Evolutionary conservation across 2,113 vertebrate species (phyloP).

Genomic region (Archilochus colubris): DNA sequence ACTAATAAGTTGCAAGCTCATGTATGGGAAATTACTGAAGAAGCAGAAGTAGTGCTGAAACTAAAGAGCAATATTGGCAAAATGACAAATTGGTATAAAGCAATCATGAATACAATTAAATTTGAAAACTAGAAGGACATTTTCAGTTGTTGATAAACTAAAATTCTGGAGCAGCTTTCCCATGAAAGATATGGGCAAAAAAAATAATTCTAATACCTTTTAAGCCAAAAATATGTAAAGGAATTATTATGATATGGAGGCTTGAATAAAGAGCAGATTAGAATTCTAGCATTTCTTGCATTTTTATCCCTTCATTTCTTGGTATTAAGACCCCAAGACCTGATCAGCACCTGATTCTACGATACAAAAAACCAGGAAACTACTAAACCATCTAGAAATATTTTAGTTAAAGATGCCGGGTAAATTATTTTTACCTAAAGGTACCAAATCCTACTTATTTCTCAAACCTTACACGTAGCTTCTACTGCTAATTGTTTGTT

Average conservation of each 20-base stretch:
- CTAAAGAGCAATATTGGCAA: conserved; percentile 34
- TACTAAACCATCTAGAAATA: not conserved
- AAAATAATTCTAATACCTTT: not conserved
- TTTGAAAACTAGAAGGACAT: not conserved
- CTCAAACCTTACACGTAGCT: not conserved
- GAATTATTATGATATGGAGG: not conserved
- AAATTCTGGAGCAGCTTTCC: conserved; percentile 2
- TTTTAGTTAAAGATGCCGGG: not conserved
- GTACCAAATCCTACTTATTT: not conserved
- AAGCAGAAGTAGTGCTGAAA: conserved; percentile 35
- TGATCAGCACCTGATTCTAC: not conserved
- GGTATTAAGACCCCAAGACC: not conserved
- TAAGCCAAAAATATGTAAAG: not conserved
- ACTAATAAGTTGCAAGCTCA: not conserved
- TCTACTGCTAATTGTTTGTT: not conserved
- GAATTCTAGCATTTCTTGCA: not conserved
- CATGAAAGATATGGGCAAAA: not conserved
- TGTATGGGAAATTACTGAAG: conserved; percentile 43
- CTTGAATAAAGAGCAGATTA: not conserved
- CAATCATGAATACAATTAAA: conserved; percentile 14
- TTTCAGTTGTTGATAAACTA: not conserved
- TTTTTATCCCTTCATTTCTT: not conserved
- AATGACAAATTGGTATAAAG: conserved; percentile 32
- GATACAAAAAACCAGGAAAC: not conserved
- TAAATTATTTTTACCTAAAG: not conserved